Conservation (phyloP, 92 coral and sea anemone genomes). For the Zoanthus solanderi region DNA sequence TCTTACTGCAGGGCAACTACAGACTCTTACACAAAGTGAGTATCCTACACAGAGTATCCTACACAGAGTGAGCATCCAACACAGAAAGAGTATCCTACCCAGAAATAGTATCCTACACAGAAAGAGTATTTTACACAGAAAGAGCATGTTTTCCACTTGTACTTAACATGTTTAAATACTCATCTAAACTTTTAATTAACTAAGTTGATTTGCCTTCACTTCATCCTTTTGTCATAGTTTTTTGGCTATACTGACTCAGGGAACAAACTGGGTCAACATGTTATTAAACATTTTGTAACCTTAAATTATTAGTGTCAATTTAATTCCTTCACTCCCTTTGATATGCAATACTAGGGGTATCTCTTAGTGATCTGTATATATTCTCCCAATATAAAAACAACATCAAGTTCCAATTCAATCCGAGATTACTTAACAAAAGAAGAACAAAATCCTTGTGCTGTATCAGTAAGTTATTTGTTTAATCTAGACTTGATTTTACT, state of each 20-base stretch:
- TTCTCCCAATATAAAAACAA: neutral
- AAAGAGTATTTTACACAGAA: neutral
- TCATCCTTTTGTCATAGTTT: neutral
- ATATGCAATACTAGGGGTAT: neutral
- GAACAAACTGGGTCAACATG: neutral
- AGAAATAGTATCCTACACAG: neutral
- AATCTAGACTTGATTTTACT: constrained; percentile 18
- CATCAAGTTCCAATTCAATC: neutral
- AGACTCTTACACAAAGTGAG: neutral
- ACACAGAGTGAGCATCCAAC: neutral
- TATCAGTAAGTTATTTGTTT: constrained; percentile 20
- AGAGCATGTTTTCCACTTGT: neutral
- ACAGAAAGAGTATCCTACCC: neutral
- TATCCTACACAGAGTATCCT: neutral
- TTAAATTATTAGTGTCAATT: neutral
- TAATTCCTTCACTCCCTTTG: neutral
- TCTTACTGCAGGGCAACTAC: neutral
- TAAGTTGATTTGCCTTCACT: constrained; percentile 1
- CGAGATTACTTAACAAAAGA: neutral
- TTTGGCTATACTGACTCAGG: neutral
- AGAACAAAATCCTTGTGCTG: neutral
- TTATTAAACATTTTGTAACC: neutral
- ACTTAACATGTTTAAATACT: neutral
- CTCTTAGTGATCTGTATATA: neutral
- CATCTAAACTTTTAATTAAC: neutral